These are phyloP conservation scores for Pterois miles DNA, from an alignment of 2,797 vertebrate species.

Conservation along the genomic window DNA sequence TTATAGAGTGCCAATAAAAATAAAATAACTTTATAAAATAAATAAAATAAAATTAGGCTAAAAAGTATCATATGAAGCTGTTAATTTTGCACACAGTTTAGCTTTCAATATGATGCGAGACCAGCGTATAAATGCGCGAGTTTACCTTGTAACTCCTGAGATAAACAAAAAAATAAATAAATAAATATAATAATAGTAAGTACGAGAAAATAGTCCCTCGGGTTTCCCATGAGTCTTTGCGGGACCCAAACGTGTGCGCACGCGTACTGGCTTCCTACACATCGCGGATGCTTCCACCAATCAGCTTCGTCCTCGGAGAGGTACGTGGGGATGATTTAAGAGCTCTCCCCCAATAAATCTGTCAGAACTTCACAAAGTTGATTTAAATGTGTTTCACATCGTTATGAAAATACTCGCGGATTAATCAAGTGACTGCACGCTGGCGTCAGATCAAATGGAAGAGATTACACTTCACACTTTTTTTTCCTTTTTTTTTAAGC, in stretches of 20 bases:
- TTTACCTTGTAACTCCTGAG: neutral
- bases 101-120: neutral
- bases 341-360: constrained; percentile 79
- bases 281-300: constrained; percentile 63
- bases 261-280: constrained; percentile 25
- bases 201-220: constrained; percentile 19
- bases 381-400: constrained; percentile 83
- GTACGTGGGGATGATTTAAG: constrained; percentile 77
- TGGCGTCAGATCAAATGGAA: constrained; percentile 67
- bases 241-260: constrained; percentile 41
- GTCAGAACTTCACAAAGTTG: constrained; percentile 82
- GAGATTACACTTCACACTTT: constrained; percentile 48
- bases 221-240: constrained; percentile 67
- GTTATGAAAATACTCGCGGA: constrained; percentile 83
- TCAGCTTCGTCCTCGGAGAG: constrained; percentile 58
- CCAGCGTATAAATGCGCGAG: neutral
- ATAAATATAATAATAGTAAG: neutral
- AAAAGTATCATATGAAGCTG: neutral
- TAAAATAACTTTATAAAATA: neutral
- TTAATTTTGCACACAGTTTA: neutral
- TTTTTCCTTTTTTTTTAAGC: constrained; percentile 32
- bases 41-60: neutral
- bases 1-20: neutral
- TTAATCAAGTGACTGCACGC: constrained; percentile 74
- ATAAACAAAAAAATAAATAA: neutral